Conservation (phyloP, 2,797 vertebrate species). For the Gadopsis marmoratus region DNA sequence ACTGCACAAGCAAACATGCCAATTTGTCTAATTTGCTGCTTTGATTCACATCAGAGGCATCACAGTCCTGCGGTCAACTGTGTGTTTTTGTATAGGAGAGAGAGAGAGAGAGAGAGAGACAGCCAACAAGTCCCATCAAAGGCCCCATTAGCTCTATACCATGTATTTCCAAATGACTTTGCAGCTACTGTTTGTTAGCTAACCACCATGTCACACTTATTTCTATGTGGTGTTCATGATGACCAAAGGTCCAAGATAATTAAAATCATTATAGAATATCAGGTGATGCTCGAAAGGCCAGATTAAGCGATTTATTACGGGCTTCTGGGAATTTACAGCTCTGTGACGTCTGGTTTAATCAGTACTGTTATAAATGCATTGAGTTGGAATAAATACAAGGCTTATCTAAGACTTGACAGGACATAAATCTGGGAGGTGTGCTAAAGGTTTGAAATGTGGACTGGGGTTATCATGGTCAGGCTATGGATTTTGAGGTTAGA, state of each 20-base stretch:
- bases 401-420: conserved; percentile 48
- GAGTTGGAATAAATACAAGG: conserved; percentile 36
- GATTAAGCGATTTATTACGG: conserved; percentile 12
- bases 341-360: conserved; percentile 33
- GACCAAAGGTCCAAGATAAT: conserved; percentile 9
- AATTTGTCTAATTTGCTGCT: conserved; percentile 56
- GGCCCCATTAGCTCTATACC: conserved; percentile 71
- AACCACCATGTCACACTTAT: conserved; percentile 38
- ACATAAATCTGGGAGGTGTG: conserved; percentile 51
- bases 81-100: conserved; percentile 44
- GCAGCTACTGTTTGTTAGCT: conserved; percentile 46
- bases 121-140: conserved; percentile 52
- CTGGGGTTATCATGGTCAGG: conserved; percentile 51
- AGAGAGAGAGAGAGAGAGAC: neutral
- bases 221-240: conserved; percentile 22
- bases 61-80: conserved; percentile 44
- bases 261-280: conserved; percentile 9
- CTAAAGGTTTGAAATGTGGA: conserved; percentile 37
- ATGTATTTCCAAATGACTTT: conserved; percentile 70
- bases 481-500: conserved; percentile 48
- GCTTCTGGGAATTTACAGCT: conserved; percentile 27
- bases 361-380: conserved; percentile 25
- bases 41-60: conserved; percentile 58
- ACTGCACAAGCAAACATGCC: conserved; percentile 52
- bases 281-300: neutral